Evolutionary conservation across 2,113 vertebrate genomes (phyloP).

Genomic region (Eptesicus fuscus): DNA sequence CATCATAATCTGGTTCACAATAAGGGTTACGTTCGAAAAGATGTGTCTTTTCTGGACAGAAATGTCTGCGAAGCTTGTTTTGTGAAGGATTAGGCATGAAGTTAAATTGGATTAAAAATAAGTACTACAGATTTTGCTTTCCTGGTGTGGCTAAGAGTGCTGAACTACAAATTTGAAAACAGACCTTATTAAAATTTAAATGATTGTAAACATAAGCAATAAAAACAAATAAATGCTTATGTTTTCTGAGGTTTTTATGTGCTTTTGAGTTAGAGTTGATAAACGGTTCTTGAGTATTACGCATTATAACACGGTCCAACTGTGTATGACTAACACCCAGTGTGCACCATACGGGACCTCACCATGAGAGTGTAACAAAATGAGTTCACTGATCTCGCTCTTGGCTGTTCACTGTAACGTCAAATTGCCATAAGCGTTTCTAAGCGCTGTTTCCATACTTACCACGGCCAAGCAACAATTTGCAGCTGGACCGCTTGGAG

Average conservation of each 20-base stretch:
- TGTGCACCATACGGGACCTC: not conserved
- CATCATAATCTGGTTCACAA: not conserved
- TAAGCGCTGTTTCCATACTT: not conserved
- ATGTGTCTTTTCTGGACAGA: not conserved
- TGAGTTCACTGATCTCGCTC: not conserved
- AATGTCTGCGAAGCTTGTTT: not conserved
- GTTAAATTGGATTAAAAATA: conserved; percentile 39
- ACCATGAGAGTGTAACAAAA: not conserved
- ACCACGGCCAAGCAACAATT: not conserved
- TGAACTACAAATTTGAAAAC: not conserved
- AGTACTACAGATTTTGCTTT: not conserved
- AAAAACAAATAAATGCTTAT: conserved; percentile 22
- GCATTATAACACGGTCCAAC: not conserved
- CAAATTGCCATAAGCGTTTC: not conserved
- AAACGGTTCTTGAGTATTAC: not conserved
- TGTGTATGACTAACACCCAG: not conserved
- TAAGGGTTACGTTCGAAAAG: not conserved
- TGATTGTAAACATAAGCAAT: not conserved
- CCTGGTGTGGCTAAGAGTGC: not conserved
- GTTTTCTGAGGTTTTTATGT: not conserved
- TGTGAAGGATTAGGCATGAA: not conserved
- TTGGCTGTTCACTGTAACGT: not conserved
- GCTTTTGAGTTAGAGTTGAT: conserved; percentile 4
- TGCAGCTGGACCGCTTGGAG: not conserved
- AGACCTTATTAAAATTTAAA: conserved; percentile 28